Evolutionary conservation across 2,888 invertebrate genomes (phyloP), one percentile per base, ranked within the genome.

Genomic region (Cosmorhoe ocellata): DNA sequence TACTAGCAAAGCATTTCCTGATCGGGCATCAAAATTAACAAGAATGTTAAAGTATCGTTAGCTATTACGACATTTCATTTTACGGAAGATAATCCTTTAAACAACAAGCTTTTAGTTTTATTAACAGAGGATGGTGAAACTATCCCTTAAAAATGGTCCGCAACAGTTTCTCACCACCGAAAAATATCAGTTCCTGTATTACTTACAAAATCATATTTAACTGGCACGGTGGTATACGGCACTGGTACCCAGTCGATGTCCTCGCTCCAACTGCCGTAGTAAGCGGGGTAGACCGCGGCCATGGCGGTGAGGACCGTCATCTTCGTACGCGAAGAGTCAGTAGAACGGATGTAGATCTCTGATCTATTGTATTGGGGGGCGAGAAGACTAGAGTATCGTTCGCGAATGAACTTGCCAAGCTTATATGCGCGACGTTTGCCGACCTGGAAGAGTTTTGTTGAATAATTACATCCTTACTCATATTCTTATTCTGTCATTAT

Each of bases 301-400:
- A 80, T 61, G 0, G 75, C 74, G 0, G 67, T 12, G 1, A 81
- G 64, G 0, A 69, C 60, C 0, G 81, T 74, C 79, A 78, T 78
- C 63, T 80, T 79, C 1, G 76, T 38, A 1, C 81, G 67, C 0
- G 74, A 74, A 13, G 73, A 73, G 58, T 80, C 81, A 0, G 80
- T 78, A 3, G 79, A 74, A 0, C 79, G 66, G 32, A 81, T 67
- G 62, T 73, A 77, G 32, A 81, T 72, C 56, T 81, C 76, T 0
- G 80, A 77, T 1, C 8, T 55, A 58, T 80, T 79, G 64, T 70
- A 82, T 9, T 54, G 42, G 0, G 61, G 58, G 0, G 79, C 69
- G 2, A 81, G 58, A 1, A 79, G 57, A 1, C 56, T 46, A 3
- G 58, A 54, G 53, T 81, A 81, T 0, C 79, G 69, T 0, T 49